Evolutionary conservation across 2,888 invertebrate genomes (phyloP).

Genomic region (Drosophila diplacantha): DNA sequence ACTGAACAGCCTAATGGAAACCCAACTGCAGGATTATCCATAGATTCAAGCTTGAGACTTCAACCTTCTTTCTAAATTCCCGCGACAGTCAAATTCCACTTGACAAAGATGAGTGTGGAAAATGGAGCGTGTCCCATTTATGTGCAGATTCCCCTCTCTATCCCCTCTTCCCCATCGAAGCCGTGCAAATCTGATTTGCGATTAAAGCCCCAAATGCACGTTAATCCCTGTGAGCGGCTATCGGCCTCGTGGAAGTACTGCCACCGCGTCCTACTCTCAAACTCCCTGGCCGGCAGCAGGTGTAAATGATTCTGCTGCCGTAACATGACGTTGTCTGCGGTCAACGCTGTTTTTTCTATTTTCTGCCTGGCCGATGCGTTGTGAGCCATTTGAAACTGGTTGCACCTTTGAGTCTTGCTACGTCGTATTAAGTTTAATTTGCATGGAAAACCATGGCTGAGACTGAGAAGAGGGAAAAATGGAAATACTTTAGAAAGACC

Average conservation of each 20-base stretch:
- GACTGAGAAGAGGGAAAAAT: conserved; percentile 8
- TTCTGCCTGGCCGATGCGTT: conserved; percentile 48
- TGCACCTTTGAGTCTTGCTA: conserved; percentile 43
- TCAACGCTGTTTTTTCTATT: conserved; percentile 4
- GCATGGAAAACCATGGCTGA: conserved; percentile 47
- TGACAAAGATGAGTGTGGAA: conserved; percentile 27
- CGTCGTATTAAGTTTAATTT: conserved; percentile 62
- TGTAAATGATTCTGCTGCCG: conserved; percentile 58
- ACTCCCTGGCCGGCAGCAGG: conserved; percentile 46
- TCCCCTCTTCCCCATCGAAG: neutral
- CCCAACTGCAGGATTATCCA: neutral
- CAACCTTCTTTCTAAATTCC: neutral
- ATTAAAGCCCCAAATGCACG: conserved; percentile 35
- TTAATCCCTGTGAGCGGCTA: conserved; percentile 31
- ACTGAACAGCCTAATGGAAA: neutral
- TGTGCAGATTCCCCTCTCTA: neutral
- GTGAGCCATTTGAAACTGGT: conserved; percentile 56
- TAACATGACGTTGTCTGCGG: conserved; percentile 34
- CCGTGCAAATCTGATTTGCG: conserved; percentile 30
- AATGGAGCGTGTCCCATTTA: conserved; percentile 43
- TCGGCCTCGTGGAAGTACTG: conserved; percentile 1
- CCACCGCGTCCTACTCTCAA: conserved; percentile 15
- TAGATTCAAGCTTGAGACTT: too few relatives aligned
- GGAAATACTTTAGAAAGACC: conserved; percentile 40
- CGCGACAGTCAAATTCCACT: neutral